Conservation (phyloP, 2,113 vertebrate species). For the Callionymus lyra region DNA sequence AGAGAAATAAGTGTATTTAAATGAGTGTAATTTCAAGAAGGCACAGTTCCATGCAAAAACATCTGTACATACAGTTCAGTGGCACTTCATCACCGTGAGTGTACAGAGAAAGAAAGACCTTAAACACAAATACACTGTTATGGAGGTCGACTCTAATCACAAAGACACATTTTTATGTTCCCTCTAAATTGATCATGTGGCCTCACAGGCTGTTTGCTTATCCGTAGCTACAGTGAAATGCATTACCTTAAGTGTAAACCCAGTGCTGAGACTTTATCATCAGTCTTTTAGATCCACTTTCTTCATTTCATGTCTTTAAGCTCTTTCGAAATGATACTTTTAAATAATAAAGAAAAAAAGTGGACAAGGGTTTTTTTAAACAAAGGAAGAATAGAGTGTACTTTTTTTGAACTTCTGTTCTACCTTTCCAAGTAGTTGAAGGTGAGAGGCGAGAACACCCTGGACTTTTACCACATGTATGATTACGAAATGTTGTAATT, state of each 20-base stretch:
- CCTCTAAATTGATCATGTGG: constrained; percentile 4
- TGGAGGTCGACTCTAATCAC: constrained; percentile 10
- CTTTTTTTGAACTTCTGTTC: too few relatives aligned
- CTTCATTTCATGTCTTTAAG: too few relatives aligned
- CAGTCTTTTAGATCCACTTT: too few relatives aligned
- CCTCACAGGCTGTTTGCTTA: neutral
- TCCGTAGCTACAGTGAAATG: constrained; percentile 3
- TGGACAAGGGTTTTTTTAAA: too few relatives aligned
- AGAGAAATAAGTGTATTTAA: constrained; percentile 61
- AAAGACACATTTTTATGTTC: constrained; percentile 8
- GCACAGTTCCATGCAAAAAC: constrained; percentile 41
- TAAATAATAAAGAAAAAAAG: too few relatives aligned
- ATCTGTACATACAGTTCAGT: constrained; percentile 39
- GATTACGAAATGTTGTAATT: too few relatives aligned
- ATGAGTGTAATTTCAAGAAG: constrained; percentile 55
- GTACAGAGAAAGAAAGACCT: constrained; percentile 15
- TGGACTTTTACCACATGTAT: too few relatives aligned
- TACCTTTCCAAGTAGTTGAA: too few relatives aligned
- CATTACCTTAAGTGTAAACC: neutral
- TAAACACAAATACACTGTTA: constrained; percentile 15
- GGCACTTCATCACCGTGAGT: constrained; percentile 27
- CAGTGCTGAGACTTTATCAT: too few relatives aligned
- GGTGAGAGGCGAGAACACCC: too few relatives aligned
- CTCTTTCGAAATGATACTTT: too few relatives aligned
- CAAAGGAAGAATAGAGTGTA: too few relatives aligned